These are phyloP conservation scores for Clunio marinus DNA, from an alignment of 2,888 invertebrate species.

Conservation along the genomic window DNA sequence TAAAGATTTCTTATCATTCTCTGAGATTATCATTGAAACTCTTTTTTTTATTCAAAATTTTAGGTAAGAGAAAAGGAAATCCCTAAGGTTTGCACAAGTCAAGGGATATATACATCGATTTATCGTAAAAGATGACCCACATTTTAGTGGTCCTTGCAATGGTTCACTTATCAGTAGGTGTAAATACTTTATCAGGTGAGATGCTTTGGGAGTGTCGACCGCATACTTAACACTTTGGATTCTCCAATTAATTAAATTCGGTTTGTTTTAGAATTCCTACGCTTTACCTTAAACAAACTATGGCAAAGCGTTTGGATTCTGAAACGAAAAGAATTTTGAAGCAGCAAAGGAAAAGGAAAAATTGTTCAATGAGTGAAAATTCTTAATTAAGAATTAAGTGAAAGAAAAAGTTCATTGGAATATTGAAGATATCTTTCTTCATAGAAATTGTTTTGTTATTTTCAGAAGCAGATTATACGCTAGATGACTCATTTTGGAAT, in stretches of 20 bases:
- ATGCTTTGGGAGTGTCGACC: too few species aligned
- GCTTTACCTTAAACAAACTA: slow-evolving; percentile 74
- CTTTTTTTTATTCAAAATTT: too few species aligned
- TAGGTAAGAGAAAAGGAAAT: too few species aligned
- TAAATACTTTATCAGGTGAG: slow-evolving; percentile 8
- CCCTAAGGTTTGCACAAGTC: too few species aligned
- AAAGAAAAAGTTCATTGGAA: background rate
- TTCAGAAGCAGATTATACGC: slow-evolving; percentile 87
- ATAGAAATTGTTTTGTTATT: slow-evolving; percentile 50
- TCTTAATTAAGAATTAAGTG: background rate
- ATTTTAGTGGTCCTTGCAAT: background rate
- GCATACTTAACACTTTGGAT: background rate
- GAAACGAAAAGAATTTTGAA: slow-evolving; percentile 76
- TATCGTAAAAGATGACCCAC: background rate
- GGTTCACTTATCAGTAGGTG: background rate
- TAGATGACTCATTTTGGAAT: slow-evolving; percentile 91
- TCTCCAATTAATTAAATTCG: slow-evolving; percentile 42
- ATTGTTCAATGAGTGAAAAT: too few species aligned
- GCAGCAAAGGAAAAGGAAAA: too few species aligned
- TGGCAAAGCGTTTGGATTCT: slow-evolving; percentile 96
- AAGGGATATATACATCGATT: background rate
- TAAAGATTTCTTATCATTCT: too few species aligned
- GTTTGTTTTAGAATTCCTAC: slow-evolving; percentile 93
- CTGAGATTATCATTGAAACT: too few species aligned
- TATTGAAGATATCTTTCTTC: slow-evolving; percentile 37